Conservation (phyloP, 1,140 invertebrate species). For the Pseudoatta argentina region DNA sequence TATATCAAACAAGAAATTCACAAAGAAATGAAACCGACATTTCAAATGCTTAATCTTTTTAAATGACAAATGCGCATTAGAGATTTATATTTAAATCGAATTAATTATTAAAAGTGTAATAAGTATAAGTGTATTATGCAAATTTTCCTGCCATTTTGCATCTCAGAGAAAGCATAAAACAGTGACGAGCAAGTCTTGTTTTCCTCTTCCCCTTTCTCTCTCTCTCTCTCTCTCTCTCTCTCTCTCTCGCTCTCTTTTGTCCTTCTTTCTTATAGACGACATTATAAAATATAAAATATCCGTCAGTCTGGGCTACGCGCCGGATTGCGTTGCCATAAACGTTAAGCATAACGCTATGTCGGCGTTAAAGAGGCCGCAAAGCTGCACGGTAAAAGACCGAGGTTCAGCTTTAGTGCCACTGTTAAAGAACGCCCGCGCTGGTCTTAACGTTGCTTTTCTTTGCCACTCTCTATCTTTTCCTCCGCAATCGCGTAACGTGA, state of each 20-base stretch:
- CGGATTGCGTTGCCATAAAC: conserved; percentile 58
- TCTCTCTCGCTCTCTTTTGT: neutral
- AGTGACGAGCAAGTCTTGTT: neutral
- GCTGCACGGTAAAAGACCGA: neutral
- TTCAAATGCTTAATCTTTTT: neutral
- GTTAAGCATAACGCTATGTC: conserved; percentile 64
- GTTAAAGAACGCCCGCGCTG: conserved; percentile 55
- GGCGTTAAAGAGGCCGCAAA: conserved; percentile 66
- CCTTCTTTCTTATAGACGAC: neutral
- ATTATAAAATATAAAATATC: conserved; percentile 75
- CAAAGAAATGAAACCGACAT: neutral
- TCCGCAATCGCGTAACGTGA: conserved; percentile 42
- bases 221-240: conserved; percentile 9
- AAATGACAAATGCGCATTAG: neutral
- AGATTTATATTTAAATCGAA: neutral
- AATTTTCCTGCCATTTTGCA: conserved; percentile 2
- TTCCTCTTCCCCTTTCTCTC: neutral
- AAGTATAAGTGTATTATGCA: neutral
- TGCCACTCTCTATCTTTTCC: neutral
- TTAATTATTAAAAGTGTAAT: conserved; percentile 15
- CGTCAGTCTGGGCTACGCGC: conserved; percentile 40
- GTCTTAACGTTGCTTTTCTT: conserved; percentile 41
- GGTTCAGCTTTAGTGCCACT: conserved; percentile 62
- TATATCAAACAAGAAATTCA: neutral
- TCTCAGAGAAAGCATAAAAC: conserved; percentile 11